A percentile compares a stretch with the other conserved stretches of the same genome.
Evolutionary conservation across 1,140 invertebrate genomes (phyloP).

Genomic region (Bursaphelenchus mucronatus): DNA sequence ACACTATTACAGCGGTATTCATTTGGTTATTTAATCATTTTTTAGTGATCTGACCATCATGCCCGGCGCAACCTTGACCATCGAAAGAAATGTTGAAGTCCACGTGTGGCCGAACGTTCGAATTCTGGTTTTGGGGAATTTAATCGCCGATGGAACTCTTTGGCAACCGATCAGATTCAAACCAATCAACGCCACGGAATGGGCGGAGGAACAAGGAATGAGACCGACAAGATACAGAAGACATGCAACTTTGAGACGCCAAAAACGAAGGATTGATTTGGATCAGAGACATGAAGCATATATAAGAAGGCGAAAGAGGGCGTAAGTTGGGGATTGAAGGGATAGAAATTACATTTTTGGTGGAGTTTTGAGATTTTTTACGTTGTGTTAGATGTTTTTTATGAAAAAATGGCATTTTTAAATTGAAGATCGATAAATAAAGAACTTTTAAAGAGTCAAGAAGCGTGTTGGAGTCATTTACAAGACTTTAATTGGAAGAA

Average conservation of each 20-base stretch:
- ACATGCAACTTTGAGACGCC: background rate
- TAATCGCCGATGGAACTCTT: conserved; percentile 76
- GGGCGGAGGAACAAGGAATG: conserved; percentile 33
- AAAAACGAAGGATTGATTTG: background rate
- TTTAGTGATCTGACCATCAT: conserved; percentile 83
- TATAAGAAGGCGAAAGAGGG: background rate
- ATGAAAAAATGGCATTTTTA: too few species aligned
- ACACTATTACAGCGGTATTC: background rate
- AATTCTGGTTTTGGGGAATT: conserved; percentile 84
- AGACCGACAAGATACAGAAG: conserved; percentile 37
- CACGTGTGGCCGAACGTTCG: conserved; percentile 95
- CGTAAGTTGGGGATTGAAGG: background rate
- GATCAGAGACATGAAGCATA: conserved; percentile 4
- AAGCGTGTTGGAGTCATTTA: too few species aligned
- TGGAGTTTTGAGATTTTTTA: too few species aligned
- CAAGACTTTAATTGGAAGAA: too few species aligned
- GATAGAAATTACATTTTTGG: background rate
- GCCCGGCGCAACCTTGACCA: conserved; percentile 78
- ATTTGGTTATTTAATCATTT: background rate
- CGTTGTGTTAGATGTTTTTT: too few species aligned
- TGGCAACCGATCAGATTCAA: conserved; percentile 78
- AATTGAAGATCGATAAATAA: too few species aligned
- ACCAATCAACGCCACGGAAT: conserved; percentile 65
- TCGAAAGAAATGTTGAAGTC: conserved; percentile 81
- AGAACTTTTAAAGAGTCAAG: too few species aligned